Evolutionary conservation across 2,888 invertebrate species (phyloP), one percentile per base, ranked within the genome.

Genomic region (Alentia gelatinosa): DNA sequence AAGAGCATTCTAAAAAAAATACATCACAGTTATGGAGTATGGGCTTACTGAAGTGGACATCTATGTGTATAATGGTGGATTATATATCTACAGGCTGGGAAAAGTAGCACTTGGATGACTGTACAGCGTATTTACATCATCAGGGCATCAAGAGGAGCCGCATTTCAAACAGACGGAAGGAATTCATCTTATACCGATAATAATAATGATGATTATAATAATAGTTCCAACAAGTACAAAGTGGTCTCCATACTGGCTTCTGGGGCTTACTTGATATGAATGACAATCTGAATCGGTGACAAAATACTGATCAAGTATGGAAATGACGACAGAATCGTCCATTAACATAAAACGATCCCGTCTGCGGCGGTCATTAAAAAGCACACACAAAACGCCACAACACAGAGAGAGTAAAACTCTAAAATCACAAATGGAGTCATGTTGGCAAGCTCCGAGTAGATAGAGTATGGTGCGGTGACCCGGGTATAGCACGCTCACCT

Each of bases 281-380:
- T 26, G 39, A 79, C 37, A 4, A 39, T 9, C 39, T 86, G n/a
- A 4, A 79, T 19, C 5, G 86, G 47, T 33, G 42, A 47, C 19
- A 30, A 84, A 86, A 86, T 86, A 86, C 86, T 86, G 86, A 47
- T 86, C 47, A 1, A 30, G 86, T 86, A 47, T 86, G 86, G 86
- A 86, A 47, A 19, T 42, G 30, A 47, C 15, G 47, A 86, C 74
- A 19, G 74, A 19, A 56, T n/a, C 19, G 12, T 56, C 56, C n/a
- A 19, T n/a, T n/a, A 5, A 12, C 56, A 19, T 1, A 1, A 9
- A 1, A 56, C 56, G 19, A 56, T 56, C n/a, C 26, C 15, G 30
- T 7, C 19, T 75, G n/a, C 33, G 7, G 75, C 4, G 3, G 15
- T 75, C 26, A 33, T 75, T 75, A 12, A 12, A n/a, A 12, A 56